Evolutionary conservation across 1,140 invertebrate species (phyloP).

Genomic region (Goniozus legneri): DNA sequence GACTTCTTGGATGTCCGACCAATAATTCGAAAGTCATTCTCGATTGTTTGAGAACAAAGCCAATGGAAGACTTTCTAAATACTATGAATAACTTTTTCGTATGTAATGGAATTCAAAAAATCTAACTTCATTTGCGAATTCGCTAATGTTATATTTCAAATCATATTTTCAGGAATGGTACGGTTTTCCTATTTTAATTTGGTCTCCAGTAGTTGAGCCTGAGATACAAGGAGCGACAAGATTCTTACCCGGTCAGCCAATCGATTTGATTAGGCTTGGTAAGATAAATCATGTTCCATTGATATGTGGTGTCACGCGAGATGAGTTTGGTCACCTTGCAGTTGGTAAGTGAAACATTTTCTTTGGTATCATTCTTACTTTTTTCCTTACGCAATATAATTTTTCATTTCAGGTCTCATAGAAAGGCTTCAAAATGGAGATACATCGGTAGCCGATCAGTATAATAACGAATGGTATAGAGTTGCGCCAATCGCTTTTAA

Average conservation of each 20-base stretch:
- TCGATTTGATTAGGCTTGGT: background rate
- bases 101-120: too few species aligned
- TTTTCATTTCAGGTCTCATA: constrained; percentile 34
- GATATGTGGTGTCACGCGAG: background rate
- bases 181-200: constrained; percentile 1
- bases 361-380: background rate
- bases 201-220: background rate
- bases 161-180: too few species aligned
- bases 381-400: background rate
- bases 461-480: constrained; percentile 54
- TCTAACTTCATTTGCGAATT: too few species aligned
- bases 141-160: too few species aligned
- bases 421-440: constrained; percentile 27
- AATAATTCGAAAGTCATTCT: constrained; percentile 40
- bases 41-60: constrained; percentile 57
- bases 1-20: background rate
- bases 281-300: background rate
- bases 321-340: background rate
- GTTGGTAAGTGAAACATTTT: background rate
- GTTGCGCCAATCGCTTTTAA: constrained; percentile 57
- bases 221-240: background rate
- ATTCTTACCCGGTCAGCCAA: background rate
- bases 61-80: constrained; percentile 3
- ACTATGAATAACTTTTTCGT: too few species aligned
- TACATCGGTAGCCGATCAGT: constrained; percentile 38